A percentile compares a stretch with the other conserved stretches of the same genome.
Evolutionary conservation across 2,797 vertebrate genomes (phyloP).

Genomic region (Coilia nasus): DNA sequence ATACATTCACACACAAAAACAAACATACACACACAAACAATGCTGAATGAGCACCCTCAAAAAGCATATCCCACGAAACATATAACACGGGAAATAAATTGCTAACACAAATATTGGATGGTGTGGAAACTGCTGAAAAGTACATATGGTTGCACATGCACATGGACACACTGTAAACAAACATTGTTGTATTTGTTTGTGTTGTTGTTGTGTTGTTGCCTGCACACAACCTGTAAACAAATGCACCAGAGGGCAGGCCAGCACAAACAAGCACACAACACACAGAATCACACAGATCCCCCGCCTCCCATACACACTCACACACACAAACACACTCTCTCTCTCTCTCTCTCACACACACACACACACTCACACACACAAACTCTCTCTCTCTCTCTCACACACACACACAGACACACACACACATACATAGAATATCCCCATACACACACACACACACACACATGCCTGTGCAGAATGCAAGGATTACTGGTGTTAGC

Average conservation of each 20-base stretch:
- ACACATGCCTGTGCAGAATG: constrained; percentile 37
- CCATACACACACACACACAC: constrained; percentile 37
- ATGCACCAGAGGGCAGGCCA: not conserved
- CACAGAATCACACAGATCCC: not conserved
- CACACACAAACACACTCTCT: constrained; percentile 20
- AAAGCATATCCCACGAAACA: not conserved
- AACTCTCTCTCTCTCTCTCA: constrained; percentile 10
- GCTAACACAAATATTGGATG: not conserved
- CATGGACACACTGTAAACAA: too few species aligned
- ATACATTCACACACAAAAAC: not conserved
- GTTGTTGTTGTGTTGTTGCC: too few species aligned
- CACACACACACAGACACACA: constrained; percentile 21
- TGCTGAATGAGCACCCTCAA: not conserved
- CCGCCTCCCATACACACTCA: not conserved
- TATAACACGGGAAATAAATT: not conserved
- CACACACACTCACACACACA: constrained; percentile 25
- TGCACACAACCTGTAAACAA: constrained; percentile 12
- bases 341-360: constrained; percentile 14
- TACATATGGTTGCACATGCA: not conserved
- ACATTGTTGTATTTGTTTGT: too few species aligned
- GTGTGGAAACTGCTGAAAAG: not conserved
- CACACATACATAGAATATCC: constrained; percentile 42
- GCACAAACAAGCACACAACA: constrained; percentile 16
- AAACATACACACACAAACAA: not conserved
- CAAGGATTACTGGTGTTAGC: constrained; percentile 75